phyloP scores from a whole-genome alignment of 2,888 invertebrate species.

The Phrixothrix hirtus region DNA sequence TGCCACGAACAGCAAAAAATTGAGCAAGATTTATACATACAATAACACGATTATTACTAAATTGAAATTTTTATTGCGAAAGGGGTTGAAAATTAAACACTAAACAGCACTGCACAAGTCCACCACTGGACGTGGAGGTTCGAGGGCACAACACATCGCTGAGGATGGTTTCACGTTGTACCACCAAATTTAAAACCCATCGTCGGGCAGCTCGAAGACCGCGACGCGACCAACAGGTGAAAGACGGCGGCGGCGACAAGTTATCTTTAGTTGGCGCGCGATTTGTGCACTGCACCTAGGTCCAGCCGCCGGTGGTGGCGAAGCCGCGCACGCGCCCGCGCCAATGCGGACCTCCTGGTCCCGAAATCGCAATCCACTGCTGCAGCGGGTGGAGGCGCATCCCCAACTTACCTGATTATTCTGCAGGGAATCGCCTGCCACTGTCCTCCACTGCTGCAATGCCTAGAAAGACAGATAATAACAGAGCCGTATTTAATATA shows the following conservation, averaged over 20 bases:
- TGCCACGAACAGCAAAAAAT: conserved; percentile 25
- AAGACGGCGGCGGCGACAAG: conserved; percentile 34
- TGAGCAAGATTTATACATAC: conserved; percentile 22
- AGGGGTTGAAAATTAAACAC: conserved; percentile 13
- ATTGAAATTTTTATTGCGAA: conserved; percentile 16
- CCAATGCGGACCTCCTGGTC: conserved; percentile 53
- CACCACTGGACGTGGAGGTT: conserved; percentile 5
- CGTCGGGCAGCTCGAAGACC: conserved; percentile 17
- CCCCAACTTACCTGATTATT: conserved; percentile 38
- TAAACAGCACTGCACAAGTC: conserved; percentile 16
- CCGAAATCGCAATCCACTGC: conserved; percentile 35
- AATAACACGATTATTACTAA: conserved; percentile 13
- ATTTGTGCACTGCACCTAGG: conserved; percentile 40
- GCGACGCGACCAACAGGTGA: conserved; percentile 38
- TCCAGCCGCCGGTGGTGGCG: conserved; percentile 30
- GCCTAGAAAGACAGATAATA: conserved; percentile 16
- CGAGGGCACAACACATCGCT: conserved; percentile 17
- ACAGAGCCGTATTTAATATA: conserved; percentile 19
- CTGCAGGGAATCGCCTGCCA: conserved; percentile 33
- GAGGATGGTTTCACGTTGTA: conserved; percentile 8
- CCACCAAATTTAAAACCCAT: conserved; percentile 18
- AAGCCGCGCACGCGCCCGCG: conserved; percentile 46
- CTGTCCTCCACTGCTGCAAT: conserved; percentile 28
- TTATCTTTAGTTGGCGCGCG: conserved; percentile 42
- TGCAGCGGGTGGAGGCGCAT: conserved; percentile 49